Base-by-base conservation (phyloP, 2,113 vertebrate genomes). In the Pterophyllum scalare region DNA sequence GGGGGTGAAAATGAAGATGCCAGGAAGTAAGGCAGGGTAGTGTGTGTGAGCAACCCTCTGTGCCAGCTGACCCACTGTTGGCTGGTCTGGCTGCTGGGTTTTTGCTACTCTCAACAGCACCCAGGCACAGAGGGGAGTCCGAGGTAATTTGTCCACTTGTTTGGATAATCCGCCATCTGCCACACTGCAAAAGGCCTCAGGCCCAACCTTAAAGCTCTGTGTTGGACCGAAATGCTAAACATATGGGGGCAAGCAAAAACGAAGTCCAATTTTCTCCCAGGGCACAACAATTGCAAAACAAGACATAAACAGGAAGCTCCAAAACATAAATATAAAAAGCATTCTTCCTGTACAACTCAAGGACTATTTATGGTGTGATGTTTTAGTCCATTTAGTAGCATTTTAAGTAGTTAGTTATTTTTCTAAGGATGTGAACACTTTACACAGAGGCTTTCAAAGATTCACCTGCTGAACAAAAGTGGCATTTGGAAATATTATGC, bases 151-250 rank as follows among this genome's bases (percentile, higher is more conserved):
- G 92, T 92, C 80, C 83, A 75, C 92, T 95, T 95, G 94, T 93
- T 94, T 94, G 93, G 89, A 94, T 93, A 93, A 93, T 94, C 87
- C 91, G 86, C 95, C 95, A 95, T 95, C 96, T 96, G 95, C 92
- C 82, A 59, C 81, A 72, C 33, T 86, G 91, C 13, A 52, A 90
- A 83, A 88, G 84, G 84, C 86, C 88, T 49, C 49, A 26, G 64
- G 89, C 79, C 4, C 24, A 65, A 89, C 81, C 79, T 70, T 79
- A 49, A 91, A 82, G 78, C 75, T 70, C 82, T 82, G 54, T 74
- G 76, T 61, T 90, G 90, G 81, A 87, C 83, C n/a, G 49, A 83
- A 93, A 89, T 78, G 35, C 61, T 76, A 85, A 91, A 75, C 87
- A 91, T 93, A 93, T 88, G 89, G 85, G 60, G 86, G 79, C 61